Evolutionary conservation across 2,113 vertebrate species (phyloP), one percentile per base, ranked within the genome.

Genomic region (Perca flavescens): DNA sequence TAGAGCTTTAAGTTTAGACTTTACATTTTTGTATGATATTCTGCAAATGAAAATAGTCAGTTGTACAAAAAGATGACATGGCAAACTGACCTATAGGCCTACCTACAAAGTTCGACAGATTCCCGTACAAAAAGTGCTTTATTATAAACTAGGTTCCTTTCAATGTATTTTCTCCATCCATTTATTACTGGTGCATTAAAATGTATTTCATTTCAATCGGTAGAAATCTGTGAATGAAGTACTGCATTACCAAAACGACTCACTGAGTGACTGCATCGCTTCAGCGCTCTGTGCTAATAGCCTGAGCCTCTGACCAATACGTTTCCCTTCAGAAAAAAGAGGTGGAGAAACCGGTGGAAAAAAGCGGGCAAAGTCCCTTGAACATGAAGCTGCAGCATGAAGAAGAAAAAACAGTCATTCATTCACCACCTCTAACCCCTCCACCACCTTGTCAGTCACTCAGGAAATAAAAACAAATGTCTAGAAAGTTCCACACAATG

Each of bases 401-500:
- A 40, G 17, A 75, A 14, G 3, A 61, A 14, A 31, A 17, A 34
- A 6, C n/a, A 15, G 47, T 36, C 36, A 58, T 5, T 25, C 25
- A 47, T 58, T 74, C 64, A 64, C 17, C 56, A 63, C 49, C 56
- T 56, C 74, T 21, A 28, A 25, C 28, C 25, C 17, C 40, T 68
- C 64, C 49, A 43, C 12, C 46, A 16, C 12, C 28, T 62, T 34
- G 57, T 66, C 61, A 17, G 71, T 60, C 71, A 75, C 70, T 65
- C 46, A 66, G 52, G 34, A 50, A 71, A 74, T 75, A 34, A 34
- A 11, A 82, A 43, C 34, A 19, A 60, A 58, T 6, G 40, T n/a
- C 5, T 10, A 25, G 19, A 3, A 54, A 43, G 22, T 60, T 65
- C 43, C 36, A 22, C 36, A 56, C 68, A 71, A 21, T 54, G 47